Conservation (phyloP, 1,140 invertebrate species). For the Paramacrobiotus metropolitanus region DNA sequence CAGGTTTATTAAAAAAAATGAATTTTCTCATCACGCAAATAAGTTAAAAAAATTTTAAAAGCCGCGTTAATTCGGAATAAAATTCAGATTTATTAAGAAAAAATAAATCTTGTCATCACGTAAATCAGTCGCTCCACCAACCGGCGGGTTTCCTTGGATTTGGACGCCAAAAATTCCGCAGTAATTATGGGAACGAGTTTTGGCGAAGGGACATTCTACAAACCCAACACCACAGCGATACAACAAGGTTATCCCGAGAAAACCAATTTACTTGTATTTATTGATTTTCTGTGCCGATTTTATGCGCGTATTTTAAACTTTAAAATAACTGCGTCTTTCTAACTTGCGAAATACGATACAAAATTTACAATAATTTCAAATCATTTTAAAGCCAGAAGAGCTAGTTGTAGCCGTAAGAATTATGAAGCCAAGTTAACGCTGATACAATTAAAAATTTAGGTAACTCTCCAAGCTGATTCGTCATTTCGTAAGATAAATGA, state of each 20-base stretch:
- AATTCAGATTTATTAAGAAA: neutral
- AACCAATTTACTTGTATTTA: no score
- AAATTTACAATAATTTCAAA: no score
- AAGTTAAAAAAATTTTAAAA: neutral
- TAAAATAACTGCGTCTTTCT: no score
- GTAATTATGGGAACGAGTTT: constrained; percentile 67
- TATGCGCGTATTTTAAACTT: neutral
- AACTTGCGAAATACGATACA: no score
- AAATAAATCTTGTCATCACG: no score
- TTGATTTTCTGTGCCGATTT: no score
- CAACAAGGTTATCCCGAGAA: no score
- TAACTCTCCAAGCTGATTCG: neutral
- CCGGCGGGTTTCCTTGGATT: constrained; percentile 69
- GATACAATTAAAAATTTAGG: constrained; percentile 1
- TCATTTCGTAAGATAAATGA: constrained; percentile 4
- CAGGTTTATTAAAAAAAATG: neutral
- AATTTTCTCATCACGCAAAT: neutral
- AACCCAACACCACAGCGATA: no score
- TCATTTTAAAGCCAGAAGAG: no score
- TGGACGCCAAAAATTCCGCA: constrained; percentile 40
- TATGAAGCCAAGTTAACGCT: no score
- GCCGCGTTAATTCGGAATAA: neutral
- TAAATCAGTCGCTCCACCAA: no score
- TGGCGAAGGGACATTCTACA: constrained; percentile 46
- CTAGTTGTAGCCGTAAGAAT: no score